phyloP scores from a whole-genome alignment of 1,140 invertebrate species.

The Gerris buenoi region DNA sequence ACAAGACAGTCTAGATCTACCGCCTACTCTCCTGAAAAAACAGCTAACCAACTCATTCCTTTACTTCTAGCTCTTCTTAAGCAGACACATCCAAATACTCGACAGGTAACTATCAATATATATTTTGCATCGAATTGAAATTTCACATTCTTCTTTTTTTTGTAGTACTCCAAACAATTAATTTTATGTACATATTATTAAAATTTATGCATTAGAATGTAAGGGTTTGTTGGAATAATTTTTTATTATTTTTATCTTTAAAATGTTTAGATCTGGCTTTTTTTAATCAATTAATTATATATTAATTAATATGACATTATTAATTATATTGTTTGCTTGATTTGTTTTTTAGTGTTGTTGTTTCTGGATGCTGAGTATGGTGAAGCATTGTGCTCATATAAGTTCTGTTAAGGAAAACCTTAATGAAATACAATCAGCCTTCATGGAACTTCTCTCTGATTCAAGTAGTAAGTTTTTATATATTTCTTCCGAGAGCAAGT shows the following conservation, averaged over 20 bases:
- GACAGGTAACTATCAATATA: too few relatives aligned
- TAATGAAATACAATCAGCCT: slow-evolving; percentile 57
- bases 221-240: too few relatives aligned
- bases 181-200: too few relatives aligned
- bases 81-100: neutral
- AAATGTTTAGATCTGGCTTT: too few relatives aligned
- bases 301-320: too few relatives aligned
- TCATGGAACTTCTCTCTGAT: slow-evolving; percentile 75
- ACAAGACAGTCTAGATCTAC: slow-evolving; percentile 19
- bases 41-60: slow-evolving; percentile 7
- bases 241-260: too few relatives aligned
- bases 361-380: slow-evolving; percentile 68
- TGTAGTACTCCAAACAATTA: too few relatives aligned
- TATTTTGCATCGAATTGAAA: too few relatives aligned
- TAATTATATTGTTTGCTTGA: slow-evolving; percentile 13
- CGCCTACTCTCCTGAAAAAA: neutral
- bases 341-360: slow-evolving; percentile 46
- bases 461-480: slow-evolving; percentile 38
- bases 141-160: too few relatives aligned
- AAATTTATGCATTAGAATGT: too few relatives aligned
- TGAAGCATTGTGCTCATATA: slow-evolving; percentile 60
- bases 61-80: neutral
- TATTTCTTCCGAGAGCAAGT: neutral
- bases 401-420: slow-evolving; percentile 48
- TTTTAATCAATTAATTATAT: too few relatives aligned